These are phyloP conservation scores for Malacoctenus gilli DNA, from an alignment of 2,797 vertebrate genomes.

Conservation along the genomic window DNA sequence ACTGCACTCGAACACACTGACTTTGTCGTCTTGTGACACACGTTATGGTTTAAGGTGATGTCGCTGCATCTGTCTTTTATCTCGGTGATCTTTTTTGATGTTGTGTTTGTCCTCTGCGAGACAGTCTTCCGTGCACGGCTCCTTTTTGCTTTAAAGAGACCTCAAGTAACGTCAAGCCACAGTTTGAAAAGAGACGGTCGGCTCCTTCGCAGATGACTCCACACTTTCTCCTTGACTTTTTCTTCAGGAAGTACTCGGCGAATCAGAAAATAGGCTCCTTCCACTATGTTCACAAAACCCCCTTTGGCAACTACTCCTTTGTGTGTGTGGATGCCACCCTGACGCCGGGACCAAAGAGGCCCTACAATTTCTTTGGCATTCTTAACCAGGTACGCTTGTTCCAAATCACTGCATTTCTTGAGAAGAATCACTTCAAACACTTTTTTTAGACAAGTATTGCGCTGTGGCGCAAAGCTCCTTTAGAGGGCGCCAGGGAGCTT, in stretches of 20 bases:
- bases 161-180: slow-evolving; percentile 30
- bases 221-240: neutral
- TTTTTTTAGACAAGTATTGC: no score
- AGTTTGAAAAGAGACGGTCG: slow-evolving; percentile 17
- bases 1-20: slow-evolving; percentile 11
- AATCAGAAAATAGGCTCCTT: slow-evolving; percentile 91
- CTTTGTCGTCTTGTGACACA: slow-evolving; percentile 32
- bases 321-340: slow-evolving; percentile 93
- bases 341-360: slow-evolving; percentile 93
- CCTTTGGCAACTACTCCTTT: slow-evolving; percentile 97
- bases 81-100: slow-evolving; percentile 26
- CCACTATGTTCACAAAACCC: slow-evolving; percentile 89
- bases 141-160: slow-evolving; percentile 40
- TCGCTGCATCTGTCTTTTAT: slow-evolving; percentile 27
- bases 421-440: no score
- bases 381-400: slow-evolving; percentile 89
- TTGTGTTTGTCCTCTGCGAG: slow-evolving; percentile 22
- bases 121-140: slow-evolving; percentile 12
- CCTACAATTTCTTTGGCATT: slow-evolving; percentile 97
- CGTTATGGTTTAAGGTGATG: slow-evolving; percentile 26
- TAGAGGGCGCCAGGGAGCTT: no score
- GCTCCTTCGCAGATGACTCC: slow-evolving; percentile 1
- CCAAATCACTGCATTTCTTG: no score
- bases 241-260: slow-evolving; percentile 91
- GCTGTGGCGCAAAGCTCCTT: no score